Evolutionary conservation across 2,888 invertebrate species (phyloP).

Genomic region (Xanthorhoe spadicearia): DNA sequence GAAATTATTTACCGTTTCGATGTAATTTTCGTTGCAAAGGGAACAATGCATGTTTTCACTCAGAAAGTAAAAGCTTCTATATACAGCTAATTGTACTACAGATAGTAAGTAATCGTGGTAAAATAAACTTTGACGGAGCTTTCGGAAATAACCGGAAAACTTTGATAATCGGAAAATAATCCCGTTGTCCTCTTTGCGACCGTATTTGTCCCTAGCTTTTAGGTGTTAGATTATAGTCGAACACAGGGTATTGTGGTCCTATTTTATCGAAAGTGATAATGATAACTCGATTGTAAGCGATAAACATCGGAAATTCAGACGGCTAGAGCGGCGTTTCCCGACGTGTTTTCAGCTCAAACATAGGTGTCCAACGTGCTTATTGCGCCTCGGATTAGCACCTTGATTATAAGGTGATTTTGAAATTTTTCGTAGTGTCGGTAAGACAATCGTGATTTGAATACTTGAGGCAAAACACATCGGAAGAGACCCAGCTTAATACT

Average conservation of each 20-base stretch:
- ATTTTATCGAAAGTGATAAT: slow-evolving; percentile 78
- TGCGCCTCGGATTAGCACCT: background rate
- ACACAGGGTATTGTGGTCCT: slow-evolving; percentile 85
- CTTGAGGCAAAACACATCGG: slow-evolving; percentile 6
- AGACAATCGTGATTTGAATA: slow-evolving; percentile 3
- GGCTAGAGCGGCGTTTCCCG: slow-evolving; percentile 45
- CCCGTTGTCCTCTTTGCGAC: slow-evolving; percentile 77
- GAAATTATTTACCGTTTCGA: slow-evolving; percentile 70
- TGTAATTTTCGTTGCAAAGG: slow-evolving; percentile 82
- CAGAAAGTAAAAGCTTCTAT: slow-evolving; percentile 11
- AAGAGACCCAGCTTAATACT: slow-evolving; percentile 66
- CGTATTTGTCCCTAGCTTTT: slow-evolving; percentile 81
- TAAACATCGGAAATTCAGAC: slow-evolving; percentile 61
- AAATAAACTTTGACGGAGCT: slow-evolving; percentile 4
- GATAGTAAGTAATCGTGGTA: background rate
- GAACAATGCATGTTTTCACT: slow-evolving; percentile 60
- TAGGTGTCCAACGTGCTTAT: background rate
- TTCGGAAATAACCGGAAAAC: background rate
- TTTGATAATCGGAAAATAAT: slow-evolving; percentile 45
- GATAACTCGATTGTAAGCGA: slow-evolving; percentile 74
- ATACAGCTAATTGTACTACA: background rate
- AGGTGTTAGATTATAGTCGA: slow-evolving; percentile 80
- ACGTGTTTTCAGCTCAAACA: slow-evolving; percentile 4
- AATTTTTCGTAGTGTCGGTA: background rate
- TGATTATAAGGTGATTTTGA: background rate